phyloP scores from a whole-genome alignment of 2,888 invertebrate species.

The Lasius platythorax region DNA sequence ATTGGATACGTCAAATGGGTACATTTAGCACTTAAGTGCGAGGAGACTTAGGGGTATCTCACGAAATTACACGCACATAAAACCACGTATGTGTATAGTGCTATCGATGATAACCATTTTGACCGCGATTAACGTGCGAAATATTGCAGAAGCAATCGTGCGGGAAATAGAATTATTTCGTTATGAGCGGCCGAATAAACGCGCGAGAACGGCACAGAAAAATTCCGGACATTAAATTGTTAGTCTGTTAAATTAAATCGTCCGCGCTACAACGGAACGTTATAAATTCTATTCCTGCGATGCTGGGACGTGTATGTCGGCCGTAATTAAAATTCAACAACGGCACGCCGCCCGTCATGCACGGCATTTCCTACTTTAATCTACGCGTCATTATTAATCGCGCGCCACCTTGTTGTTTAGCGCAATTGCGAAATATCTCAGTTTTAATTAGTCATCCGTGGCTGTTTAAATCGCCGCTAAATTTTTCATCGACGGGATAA shows the following conservation, averaged over 20 bases:
- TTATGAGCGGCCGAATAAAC: constrained; percentile 40
- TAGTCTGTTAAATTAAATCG: constrained; percentile 56
- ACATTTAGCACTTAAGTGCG: neutral
- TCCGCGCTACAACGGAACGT: constrained; percentile 44
- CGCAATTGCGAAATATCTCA: constrained; percentile 26
- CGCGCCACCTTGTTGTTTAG: constrained; percentile 31
- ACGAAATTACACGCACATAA: constrained; percentile 16
- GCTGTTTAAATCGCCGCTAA: neutral
- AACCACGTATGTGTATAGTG: neutral
- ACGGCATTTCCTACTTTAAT: constrained; percentile 51
- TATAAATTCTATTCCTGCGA: constrained; percentile 44
- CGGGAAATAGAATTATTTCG: constrained; percentile 50
- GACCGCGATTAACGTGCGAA: constrained; percentile 34
- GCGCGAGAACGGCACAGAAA: constrained; percentile 15
- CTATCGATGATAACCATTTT: constrained; percentile 27
- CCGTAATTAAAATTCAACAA: constrained; percentile 52
- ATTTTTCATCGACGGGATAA: neutral
- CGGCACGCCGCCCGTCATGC: constrained; percentile 25
- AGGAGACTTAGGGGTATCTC: constrained; percentile 2
- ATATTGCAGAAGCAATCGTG: constrained; percentile 35
- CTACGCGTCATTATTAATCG: constrained; percentile 43
- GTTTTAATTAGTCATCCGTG: constrained; percentile 14
- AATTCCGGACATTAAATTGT: constrained; percentile 49
- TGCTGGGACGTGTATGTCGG: constrained; percentile 22
- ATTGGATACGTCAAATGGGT: neutral